phyloP scores from a whole-genome alignment of 2,888 invertebrate genomes.

The Pseudoips prasinana region DNA sequence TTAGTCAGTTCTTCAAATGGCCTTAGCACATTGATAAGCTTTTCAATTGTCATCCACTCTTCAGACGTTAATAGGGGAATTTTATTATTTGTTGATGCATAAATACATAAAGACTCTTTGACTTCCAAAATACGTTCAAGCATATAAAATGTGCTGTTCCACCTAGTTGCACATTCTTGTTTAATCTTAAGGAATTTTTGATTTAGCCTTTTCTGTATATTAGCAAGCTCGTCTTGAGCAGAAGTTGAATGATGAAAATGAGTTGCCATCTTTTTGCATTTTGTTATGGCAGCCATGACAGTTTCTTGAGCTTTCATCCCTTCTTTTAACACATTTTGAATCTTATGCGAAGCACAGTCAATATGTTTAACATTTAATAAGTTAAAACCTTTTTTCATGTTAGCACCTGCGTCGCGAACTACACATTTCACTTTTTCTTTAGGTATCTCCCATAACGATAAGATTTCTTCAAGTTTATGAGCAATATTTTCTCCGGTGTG shows the following conservation, averaged over 20 bases:
- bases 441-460: slow-evolving; percentile 4
- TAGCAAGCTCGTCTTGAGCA: slow-evolving; percentile 16
- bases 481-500: slow-evolving; percentile 15
- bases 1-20: slow-evolving; percentile 18
- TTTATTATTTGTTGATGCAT: slow-evolving; percentile 21
- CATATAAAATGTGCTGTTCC: slow-evolving; percentile 21
- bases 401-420: background rate
- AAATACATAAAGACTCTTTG: slow-evolving; percentile 19
- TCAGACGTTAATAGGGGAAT: slow-evolving; percentile 20
- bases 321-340: slow-evolving; percentile 12
- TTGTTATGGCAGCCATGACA: slow-evolving; percentile 10
- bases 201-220: slow-evolving; percentile 16
- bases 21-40: slow-evolving; percentile 7
- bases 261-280: slow-evolving; percentile 21
- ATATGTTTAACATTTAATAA: slow-evolving; percentile 9
- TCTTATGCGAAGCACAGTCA: slow-evolving; percentile 12
- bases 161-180: slow-evolving; percentile 18
- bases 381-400: background rate
- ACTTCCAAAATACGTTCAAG: slow-evolving; percentile 15
- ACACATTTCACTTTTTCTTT: background rate
- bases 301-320: slow-evolving; percentile 11
- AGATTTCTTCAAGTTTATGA: slow-evolving; percentile 7
- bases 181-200: slow-evolving; percentile 15
- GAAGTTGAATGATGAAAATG: slow-evolving; percentile 18
- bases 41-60: slow-evolving; percentile 11